Evolutionary conservation across 1,140 invertebrate genomes (phyloP), one percentile per base, ranked within the genome.

Genomic region (Drosophila santomea): DNA sequence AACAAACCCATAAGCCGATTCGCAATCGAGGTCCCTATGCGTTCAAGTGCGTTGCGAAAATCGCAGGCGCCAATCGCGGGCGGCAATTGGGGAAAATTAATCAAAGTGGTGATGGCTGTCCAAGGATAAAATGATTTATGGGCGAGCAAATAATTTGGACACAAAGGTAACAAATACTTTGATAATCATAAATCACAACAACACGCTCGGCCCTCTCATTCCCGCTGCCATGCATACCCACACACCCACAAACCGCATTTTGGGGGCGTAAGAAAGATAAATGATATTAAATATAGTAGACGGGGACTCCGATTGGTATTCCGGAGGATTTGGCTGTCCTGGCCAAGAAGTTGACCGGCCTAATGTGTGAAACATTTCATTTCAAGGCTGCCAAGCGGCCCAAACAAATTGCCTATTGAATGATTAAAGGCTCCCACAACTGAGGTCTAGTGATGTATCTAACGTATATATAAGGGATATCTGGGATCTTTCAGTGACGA

Each of bases 91-190:
- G 78, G 84, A 80, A 75, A 89, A 89, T 89, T 89, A 89, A 89
- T 89, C 84, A 89, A 89, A 78, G 62, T 63, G 62, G 45, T 69
- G 61, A 86, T 52, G 48, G 61, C 72, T 32, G 25, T 35, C 39
- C 41, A 14, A 25, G 57, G 64, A 68, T 57, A 48, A 89, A 80
- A 89, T 89, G 84, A 89, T 89, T 89, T 84, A 89, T 89, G 77
- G 55, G 51, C 84, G 74, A 84, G 84, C 84, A 89, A 89, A 89
- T 89, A 89, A 89, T 83, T 89, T 74, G 73, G 84, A 78, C 84
- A 89, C 80, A 84, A 89, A 89, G 84, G 84, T 89, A 89, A 89
- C 84, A 89, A 89, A 89, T 84, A 89, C 84, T 84, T 89, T 89
- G 80, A 89, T 80, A 89, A 89, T 78, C 84, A 89, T 89, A 89